A percentile compares a stretch with the other conserved stretches of the same genome.
phyloP scores from a whole-genome alignment of 2,888 invertebrate species.

The Cetonia aurata region DNA sequence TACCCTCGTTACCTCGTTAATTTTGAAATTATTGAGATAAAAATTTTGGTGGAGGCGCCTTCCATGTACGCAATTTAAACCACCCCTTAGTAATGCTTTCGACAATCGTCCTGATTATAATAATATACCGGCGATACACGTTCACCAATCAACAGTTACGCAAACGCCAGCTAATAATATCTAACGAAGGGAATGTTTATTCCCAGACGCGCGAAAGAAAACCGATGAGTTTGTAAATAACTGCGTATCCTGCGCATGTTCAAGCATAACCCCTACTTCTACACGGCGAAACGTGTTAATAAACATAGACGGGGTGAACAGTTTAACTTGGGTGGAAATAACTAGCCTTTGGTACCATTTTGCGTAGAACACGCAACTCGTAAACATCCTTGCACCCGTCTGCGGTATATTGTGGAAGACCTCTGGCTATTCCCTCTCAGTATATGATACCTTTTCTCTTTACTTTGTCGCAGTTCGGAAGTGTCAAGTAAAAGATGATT shows the following conservation, averaged over 20 bases:
- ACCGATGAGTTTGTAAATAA: conserved; percentile 26
- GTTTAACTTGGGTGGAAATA: not conserved
- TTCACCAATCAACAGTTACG: too few species aligned
- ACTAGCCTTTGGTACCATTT: not conserved
- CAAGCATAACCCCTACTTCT: conserved; percentile 13
- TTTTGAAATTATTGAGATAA: too few species aligned
- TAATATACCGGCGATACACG: too few species aligned
- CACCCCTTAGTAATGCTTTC: too few species aligned
- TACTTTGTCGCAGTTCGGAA: conserved; percentile 53
- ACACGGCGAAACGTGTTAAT: conserved; percentile 4
- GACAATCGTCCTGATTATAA: too few species aligned
- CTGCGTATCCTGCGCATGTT: conserved; percentile 8
- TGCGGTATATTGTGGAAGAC: not conserved
- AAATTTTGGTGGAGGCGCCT: too few species aligned
- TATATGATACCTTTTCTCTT: too few species aligned
- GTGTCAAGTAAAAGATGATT: conserved; percentile 76
- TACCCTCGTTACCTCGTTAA: too few species aligned
- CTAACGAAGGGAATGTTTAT: too few species aligned
- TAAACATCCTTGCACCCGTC: not conserved
- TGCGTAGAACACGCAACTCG: not conserved
- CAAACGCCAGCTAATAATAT: too few species aligned
- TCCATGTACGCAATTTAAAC: too few species aligned
- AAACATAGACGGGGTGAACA: too few species aligned
- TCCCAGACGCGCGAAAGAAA: not conserved
- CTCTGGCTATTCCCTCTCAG: not conserved